Base-by-base conservation (phyloP, 2,888 invertebrate species). In the Clostera curtula region DNA sequence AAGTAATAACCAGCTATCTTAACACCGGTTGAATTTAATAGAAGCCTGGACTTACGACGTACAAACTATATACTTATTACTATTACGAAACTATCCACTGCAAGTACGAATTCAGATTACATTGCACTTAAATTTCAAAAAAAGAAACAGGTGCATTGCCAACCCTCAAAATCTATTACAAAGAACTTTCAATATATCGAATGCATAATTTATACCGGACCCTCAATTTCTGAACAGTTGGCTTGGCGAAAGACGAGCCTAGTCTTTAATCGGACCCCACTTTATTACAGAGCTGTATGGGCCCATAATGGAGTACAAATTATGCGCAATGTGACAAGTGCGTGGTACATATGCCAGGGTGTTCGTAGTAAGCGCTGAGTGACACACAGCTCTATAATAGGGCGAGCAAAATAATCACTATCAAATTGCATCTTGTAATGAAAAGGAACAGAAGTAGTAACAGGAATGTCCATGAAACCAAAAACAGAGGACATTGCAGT, bases 241-340 rank as follows among this genome's bases (percentile, higher is more conserved):
- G 69, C 49, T 44, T 43, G 52, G 44, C 49, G 80, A 71, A 82
- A 83, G 77, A 79, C 73, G 82, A 83, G 69, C 61, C 74, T 54
- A 41, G 65, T 55, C 63, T 77, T 62, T 72, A 73, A 77, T 75
- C 71, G 66, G 60, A 65, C 73, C 71, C 74, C 62, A 65, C 65
- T 73, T 67, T 74, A 74, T 71, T 67, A 70, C 49, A 62, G 66
- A 55, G 58, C 34, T 38, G 47, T 54, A 50, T 56, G 61, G 60
- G 62, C 56, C 57, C 56, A 63, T 82, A 80, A 82, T 82, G 69
- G 80, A 68, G 71, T 55, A 76, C 79, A 77, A 82, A 83, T 83
- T 80, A 82, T 74, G 70, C 69, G 62, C 47, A 53, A 47, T 50
- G 59, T 63, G 73, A 76, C 82, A 82, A 80, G 80, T 82, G 80